Percentiles rank a stretch among this genome's conserved stretches.
phyloP scores from a whole-genome alignment of 2,888 invertebrate genomes.

The Ormyrus labotus region DNA sequence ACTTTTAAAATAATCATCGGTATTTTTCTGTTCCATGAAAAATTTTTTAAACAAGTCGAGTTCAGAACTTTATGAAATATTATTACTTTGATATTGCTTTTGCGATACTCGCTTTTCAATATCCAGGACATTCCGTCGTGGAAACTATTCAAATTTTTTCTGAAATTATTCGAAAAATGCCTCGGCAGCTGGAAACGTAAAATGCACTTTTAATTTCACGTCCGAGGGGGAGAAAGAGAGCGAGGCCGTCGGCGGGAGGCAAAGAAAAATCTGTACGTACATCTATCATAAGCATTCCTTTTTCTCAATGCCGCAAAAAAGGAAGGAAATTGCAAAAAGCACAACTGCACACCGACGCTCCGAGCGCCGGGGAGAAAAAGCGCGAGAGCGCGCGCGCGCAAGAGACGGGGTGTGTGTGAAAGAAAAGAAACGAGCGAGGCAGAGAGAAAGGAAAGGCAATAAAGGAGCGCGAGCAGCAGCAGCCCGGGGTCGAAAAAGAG shows the following conservation, averaged over 20 bases:
- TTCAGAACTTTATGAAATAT: too few relatives aligned
- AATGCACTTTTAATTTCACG: slow-evolving; percentile 25
- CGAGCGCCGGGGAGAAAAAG: slow-evolving; percentile 9
- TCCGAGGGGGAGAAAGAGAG: neutral
- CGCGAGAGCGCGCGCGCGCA: slow-evolving; percentile 32
- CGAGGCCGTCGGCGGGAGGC: neutral
- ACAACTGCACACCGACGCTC: slow-evolving; percentile 1
- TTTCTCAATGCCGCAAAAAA: slow-evolving; percentile 21
- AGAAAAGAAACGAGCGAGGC: slow-evolving; percentile 38
- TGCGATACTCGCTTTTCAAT: neutral
- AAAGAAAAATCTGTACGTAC: slow-evolving; percentile 12
- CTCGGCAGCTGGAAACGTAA: too few relatives aligned
- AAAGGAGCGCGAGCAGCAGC: too few relatives aligned
- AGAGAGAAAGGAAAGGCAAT: slow-evolving; percentile 10
- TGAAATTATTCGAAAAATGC: slow-evolving; percentile 6
- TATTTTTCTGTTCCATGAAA: too few relatives aligned
- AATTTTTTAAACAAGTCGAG: neutral
- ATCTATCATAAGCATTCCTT: slow-evolving; percentile 42
- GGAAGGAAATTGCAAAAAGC: slow-evolving; percentile 50
- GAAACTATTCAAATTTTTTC: slow-evolving; percentile 7
- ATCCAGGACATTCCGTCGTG: neutral
- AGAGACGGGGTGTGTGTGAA: too few relatives aligned
- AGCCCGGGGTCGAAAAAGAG: slow-evolving; percentile 2
- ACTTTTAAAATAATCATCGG: too few relatives aligned
- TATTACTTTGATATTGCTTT: neutral